Evolutionary conservation across 1,140 invertebrate genomes (phyloP).

Genomic region (Triops longicaudatus): DNA sequence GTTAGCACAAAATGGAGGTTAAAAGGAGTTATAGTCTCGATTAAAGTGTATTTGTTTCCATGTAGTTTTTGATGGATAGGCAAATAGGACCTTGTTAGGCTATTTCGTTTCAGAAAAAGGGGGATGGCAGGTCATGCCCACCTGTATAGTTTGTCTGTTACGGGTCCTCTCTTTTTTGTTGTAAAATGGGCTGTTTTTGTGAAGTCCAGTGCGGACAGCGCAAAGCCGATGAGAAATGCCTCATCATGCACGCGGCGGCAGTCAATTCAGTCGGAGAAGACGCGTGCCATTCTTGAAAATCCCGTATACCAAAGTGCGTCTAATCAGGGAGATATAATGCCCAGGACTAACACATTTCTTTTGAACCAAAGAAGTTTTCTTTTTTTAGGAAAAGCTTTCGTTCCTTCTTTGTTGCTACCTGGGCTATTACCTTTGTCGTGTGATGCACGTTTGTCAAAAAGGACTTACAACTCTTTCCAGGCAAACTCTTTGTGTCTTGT

Average conservation of each 20-base stretch:
- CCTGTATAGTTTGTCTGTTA: slow-evolving; percentile 2
- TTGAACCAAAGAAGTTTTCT: background rate
- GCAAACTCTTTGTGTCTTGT: background rate
- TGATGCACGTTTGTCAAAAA: background rate
- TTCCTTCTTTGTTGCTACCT: slow-evolving; percentile 11
- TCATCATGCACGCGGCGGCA: slow-evolving; percentile 7
- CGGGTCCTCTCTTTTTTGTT: background rate
- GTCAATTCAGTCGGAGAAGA: background rate
- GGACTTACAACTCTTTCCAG: background rate
- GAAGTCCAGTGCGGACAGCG: slow-evolving; percentile 8
- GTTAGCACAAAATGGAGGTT: no score
- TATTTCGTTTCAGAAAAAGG: background rate
- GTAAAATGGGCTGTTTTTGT: background rate
- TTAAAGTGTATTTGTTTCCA: background rate
- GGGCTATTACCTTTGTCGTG: background rate
- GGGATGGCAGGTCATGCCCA: background rate
- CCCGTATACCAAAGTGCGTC: background rate
- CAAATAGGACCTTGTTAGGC: background rate
- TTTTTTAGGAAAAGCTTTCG: background rate
- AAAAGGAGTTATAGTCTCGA: background rate
- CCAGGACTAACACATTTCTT: background rate
- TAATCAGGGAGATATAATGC: slow-evolving; percentile 6
- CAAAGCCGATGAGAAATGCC: background rate
- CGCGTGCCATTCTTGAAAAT: slow-evolving; percentile 14
- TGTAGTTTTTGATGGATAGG: background rate